Conservation (phyloP, 1,140 invertebrate genomes). For the Schlechtendalia chinensis region DNA sequence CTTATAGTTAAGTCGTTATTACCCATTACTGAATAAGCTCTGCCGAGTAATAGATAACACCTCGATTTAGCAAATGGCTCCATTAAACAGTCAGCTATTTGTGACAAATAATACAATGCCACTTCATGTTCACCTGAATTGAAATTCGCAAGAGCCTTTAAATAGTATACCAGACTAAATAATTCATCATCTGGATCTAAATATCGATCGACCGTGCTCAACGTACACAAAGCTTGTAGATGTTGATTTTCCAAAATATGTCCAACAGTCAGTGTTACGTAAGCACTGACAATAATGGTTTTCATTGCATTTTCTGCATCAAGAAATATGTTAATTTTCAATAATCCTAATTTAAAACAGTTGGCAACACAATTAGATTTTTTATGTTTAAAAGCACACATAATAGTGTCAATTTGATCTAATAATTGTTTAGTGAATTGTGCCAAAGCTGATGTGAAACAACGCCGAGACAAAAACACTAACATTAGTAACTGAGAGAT, state of each 20-base stretch:
- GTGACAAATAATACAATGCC: conserved; percentile 38
- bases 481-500: conserved; percentile 20
- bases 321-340: conserved; percentile 25
- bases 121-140: conserved; percentile 16
- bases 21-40: conserved; percentile 13
- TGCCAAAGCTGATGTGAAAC: not conserved
- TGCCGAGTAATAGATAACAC: conserved; percentile 26
- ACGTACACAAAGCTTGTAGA: not conserved
- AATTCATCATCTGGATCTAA: not conserved
- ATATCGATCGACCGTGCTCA: conserved; percentile 3
- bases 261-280: not conserved
- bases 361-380: not conserved
- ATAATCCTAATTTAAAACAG: conserved; percentile 43
- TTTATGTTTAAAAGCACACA: conserved; percentile 1
- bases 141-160: conserved; percentile 25
- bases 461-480: conserved; percentile 10
- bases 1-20: conserved; percentile 17
- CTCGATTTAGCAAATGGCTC: conserved; percentile 31
- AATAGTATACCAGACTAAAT: conserved; percentile 18
- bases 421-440: conserved; percentile 9
- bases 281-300: not conserved
- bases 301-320: not conserved
- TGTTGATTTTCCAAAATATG: conserved; percentile 30
- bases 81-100: conserved; percentile 23
- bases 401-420: conserved; percentile 20